Percentiles rank a stretch among this genome's conserved stretches.
These are phyloP conservation scores for Halichoerus grypus DNA, from an alignment of 2,113 vertebrate genomes.

Conservation along the genomic window DNA sequence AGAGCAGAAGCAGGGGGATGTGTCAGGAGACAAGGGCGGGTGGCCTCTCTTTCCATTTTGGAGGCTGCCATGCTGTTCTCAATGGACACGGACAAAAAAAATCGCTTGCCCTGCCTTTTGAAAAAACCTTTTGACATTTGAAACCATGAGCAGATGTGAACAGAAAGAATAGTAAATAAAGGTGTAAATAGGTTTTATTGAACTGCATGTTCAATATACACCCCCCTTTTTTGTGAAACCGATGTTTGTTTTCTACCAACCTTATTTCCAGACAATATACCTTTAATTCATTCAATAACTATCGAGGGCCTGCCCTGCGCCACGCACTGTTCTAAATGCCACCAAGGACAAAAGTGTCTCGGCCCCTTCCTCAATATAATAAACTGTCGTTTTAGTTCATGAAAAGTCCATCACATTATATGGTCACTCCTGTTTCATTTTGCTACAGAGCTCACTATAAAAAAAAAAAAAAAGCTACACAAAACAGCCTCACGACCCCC, in stretches of 20 bases:
- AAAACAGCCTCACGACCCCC: fast-evolving
- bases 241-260: neutral
- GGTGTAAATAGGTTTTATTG: neutral
- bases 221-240: neutral
- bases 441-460: neutral
- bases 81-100: fast-evolving
- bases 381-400: neutral
- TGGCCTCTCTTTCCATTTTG: neutral
- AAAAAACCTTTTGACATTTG: neutral
- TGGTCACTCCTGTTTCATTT: neutral
- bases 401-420: neutral
- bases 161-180: neutral
- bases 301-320: fast-evolving
- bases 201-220: neutral
- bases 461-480: neutral
- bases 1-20: neutral
- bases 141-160: neutral
- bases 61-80: neutral
- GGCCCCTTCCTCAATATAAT: neutral
- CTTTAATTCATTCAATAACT: neutral
- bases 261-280: neutral
- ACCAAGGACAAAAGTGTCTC: neutral
- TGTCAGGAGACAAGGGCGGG: neutral
- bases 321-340: neutral
- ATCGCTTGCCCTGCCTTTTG: neutral